These are phyloP conservation scores for Clunio marinus DNA, from an alignment of 2,888 invertebrate species.

Conservation along the genomic window DNA sequence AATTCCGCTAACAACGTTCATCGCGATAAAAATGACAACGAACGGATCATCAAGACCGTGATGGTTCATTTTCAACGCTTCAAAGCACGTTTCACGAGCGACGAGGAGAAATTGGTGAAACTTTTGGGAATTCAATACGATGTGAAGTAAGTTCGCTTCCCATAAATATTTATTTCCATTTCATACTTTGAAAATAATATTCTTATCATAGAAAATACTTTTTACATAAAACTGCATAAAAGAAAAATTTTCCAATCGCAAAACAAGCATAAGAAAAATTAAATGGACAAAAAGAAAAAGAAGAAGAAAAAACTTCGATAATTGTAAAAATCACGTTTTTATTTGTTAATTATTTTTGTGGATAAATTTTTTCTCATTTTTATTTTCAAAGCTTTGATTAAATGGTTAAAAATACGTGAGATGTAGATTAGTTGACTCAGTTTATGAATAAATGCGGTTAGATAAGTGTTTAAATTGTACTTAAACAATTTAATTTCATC, in stretches of 20 bases:
- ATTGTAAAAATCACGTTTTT: no score
- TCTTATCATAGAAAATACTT: neutral
- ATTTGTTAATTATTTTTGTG: no score
- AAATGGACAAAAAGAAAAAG: no score
- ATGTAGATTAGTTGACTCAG: no score
- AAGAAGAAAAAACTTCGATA: no score
- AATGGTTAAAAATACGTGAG: no score
- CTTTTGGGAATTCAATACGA: conserved; percentile 31
- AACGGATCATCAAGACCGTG: conserved; percentile 13
- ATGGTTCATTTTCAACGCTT: conserved; percentile 28
- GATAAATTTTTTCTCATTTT: no score
- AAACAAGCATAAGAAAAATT: no score
- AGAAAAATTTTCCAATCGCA: neutral
- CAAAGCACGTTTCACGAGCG: conserved; percentile 3
- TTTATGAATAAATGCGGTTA: no score
- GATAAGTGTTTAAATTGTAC: no score
- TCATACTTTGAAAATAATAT: neutral
- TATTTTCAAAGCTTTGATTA: no score
- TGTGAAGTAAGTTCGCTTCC: conserved; percentile 29
- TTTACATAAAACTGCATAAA: neutral
- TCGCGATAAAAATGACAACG: conserved; percentile 29
- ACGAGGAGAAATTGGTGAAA: conserved; percentile 29
- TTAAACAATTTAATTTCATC: no score
- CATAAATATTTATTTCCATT: neutral
- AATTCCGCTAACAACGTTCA: conserved; percentile 29